These are phyloP conservation scores for Microchirus variegatus DNA, from an alignment of 2,797 vertebrate genomes.

Conservation along the genomic window DNA sequence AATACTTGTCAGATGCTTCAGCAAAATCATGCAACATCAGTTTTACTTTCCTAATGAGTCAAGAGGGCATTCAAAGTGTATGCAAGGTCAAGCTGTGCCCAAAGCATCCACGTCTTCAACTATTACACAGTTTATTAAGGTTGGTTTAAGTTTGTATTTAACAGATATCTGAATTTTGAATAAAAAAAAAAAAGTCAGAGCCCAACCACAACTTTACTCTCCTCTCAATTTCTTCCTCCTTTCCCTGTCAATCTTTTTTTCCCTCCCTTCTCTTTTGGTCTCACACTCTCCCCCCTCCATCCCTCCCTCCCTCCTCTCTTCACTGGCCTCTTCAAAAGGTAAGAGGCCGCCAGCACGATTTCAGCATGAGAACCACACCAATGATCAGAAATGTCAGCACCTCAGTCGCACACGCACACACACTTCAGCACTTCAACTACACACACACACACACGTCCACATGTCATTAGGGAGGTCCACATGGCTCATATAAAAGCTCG, in stretches of 20 bases:
- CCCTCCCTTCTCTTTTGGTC: background rate
- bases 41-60: too few relatives aligned
- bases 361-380: constrained; percentile 57
- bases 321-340: constrained; percentile 61
- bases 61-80: too few relatives aligned
- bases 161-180: too few relatives aligned
- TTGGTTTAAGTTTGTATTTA: too few relatives aligned
- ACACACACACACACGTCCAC: constrained; percentile 24
- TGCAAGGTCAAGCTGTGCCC: too few relatives aligned
- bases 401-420: constrained; percentile 44
- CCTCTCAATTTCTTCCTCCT: background rate
- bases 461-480: constrained; percentile 67
- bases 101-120: too few relatives aligned
- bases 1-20: too few relatives aligned
- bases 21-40: too few relatives aligned
- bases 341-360: constrained; percentile 52
- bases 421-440: constrained; percentile 48
- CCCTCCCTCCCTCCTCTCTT: constrained; percentile 2
- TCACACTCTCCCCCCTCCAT: constrained; percentile 1
- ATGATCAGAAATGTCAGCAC: constrained; percentile 70
- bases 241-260: background rate
- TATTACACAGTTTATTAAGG: too few relatives aligned
- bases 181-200: too few relatives aligned
- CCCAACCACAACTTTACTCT: background rate
- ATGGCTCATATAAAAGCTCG: constrained; percentile 67